phyloP scores from a whole-genome alignment of 92 coral and sea anemone species.

The Meandrina meandrites region DNA sequence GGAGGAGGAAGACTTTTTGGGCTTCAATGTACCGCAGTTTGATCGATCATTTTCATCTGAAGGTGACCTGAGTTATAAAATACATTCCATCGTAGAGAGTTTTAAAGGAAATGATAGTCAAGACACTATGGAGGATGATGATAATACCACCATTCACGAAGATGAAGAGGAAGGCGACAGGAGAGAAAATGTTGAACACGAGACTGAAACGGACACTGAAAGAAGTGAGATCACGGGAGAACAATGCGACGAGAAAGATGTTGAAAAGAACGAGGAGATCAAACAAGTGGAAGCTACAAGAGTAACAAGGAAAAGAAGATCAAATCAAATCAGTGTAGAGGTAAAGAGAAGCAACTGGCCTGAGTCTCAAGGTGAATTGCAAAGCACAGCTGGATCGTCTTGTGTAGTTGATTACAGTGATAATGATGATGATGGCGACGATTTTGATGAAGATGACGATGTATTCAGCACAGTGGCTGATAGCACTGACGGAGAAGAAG shows the following conservation, averaged over 20 bases:
- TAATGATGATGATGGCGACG: slow-evolving; percentile 30
- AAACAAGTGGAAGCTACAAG: background rate
- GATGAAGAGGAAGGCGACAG: background rate
- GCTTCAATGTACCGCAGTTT: slow-evolving; percentile 66
- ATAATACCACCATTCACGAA: background rate
- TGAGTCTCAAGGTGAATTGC: background rate
- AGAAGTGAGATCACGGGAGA: background rate
- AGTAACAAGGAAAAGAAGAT: background rate
- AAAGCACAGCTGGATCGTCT: background rate
- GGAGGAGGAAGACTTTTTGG: slow-evolving; percentile 61
- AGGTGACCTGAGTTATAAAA: slow-evolving; percentile 50
- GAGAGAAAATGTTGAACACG: background rate
- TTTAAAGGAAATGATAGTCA: slow-evolving; percentile 37
- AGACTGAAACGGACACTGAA: background rate
- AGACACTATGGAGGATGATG: background rate
- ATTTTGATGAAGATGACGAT: slow-evolving; percentile 52
- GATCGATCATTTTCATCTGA: slow-evolving; percentile 54
- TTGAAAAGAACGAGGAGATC: background rate
- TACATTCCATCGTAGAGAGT: slow-evolving; percentile 57
- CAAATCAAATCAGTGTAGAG: background rate
- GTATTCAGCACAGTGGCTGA: slow-evolving; percentile 59
- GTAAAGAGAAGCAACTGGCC: background rate
- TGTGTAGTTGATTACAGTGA: slow-evolving; percentile 16
- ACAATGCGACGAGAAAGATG: background rate
- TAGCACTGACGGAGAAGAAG: slow-evolving; percentile 68